Evolutionary conservation across 2,888 invertebrate genomes (phyloP).

Genomic region (Stratiomys singularior): DNA sequence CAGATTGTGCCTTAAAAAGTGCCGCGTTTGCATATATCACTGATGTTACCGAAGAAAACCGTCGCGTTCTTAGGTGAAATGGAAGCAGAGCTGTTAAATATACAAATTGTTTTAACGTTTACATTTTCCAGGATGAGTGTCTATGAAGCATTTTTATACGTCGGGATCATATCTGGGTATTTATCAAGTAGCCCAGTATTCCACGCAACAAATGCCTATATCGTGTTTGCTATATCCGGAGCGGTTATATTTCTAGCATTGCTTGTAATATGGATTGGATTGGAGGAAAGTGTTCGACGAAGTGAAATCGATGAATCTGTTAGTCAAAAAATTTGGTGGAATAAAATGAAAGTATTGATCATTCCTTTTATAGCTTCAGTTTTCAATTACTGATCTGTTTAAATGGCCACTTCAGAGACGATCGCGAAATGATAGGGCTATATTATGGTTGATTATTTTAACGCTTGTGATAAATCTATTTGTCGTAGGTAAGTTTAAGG

Average conservation of each 20-base stretch:
- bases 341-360: too few relatives aligned
- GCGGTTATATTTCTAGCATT: constrained; percentile 57
- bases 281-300: constrained; percentile 61
- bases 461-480: constrained; percentile 61
- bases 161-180: constrained; percentile 72
- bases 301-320: constrained; percentile 54
- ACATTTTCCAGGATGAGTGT: constrained; percentile 67
- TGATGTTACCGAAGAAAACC: constrained; percentile 71
- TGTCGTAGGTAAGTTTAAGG: constrained; percentile 59
- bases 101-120: too few relatives aligned
- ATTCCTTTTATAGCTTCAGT: constrained; percentile 54
- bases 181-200: constrained; percentile 72
- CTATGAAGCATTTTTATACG: constrained; percentile 72
- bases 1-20: constrained; percentile 71
- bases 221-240: constrained; percentile 59
- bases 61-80: constrained; percentile 71
- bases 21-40: constrained; percentile 74
- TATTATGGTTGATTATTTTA: constrained; percentile 63
- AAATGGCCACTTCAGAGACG: constrained; percentile 57
- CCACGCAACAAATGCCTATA: constrained; percentile 60
- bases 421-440: constrained; percentile 61
- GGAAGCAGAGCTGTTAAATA: background rate
- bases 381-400: constrained; percentile 61
- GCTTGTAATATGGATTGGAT: constrained; percentile 58
- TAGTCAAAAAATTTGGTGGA: too few relatives aligned